Evolutionary conservation across 2,113 vertebrate species (phyloP).

Genomic region (Caranx ignobilis): DNA sequence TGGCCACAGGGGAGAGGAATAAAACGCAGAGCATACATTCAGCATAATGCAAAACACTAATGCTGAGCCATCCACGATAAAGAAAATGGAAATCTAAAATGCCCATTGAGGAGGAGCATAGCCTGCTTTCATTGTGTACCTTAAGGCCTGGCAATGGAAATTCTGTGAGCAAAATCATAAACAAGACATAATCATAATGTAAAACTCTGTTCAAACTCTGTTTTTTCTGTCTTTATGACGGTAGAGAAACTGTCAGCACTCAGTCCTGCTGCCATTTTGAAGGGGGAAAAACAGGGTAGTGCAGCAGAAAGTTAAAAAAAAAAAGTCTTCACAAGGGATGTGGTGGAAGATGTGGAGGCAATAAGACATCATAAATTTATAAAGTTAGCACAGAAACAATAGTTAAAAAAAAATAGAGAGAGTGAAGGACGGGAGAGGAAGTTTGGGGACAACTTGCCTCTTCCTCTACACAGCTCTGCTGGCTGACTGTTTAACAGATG

Average conservation of each 20-base stretch:
- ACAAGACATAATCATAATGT: conserved; percentile 68
- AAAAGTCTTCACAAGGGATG: too few relatives aligned
- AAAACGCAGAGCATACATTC: conserved; percentile 4
- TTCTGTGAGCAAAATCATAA: conserved; percentile 53
- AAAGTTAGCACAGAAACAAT: conserved; percentile 19
- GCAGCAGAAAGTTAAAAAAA: neutral
- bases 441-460: conserved; percentile 62
- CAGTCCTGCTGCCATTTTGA: conserved; percentile 13
- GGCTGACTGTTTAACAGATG: conserved; percentile 83
- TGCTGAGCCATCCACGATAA: conserved; percentile 57
- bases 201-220: conserved; percentile 53
- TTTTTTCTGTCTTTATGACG: conserved; percentile 54
- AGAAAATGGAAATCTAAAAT: conserved; percentile 72
- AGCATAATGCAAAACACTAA: conserved; percentile 65
- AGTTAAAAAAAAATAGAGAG: conserved; percentile 9
- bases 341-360: conserved; percentile 1
- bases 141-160: conserved; percentile 21
- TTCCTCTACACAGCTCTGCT: conserved; percentile 54
- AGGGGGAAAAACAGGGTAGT: conserved; percentile 19
- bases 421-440: conserved; percentile 36
- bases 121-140: conserved; percentile 41
- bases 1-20: neutral
- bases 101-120: conserved; percentile 44
- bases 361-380: conserved; percentile 19
- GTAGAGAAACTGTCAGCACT: conserved; percentile 20